phyloP scores from a whole-genome alignment of 2,797 vertebrate species.

The Pelochelys cantorii region DNA sequence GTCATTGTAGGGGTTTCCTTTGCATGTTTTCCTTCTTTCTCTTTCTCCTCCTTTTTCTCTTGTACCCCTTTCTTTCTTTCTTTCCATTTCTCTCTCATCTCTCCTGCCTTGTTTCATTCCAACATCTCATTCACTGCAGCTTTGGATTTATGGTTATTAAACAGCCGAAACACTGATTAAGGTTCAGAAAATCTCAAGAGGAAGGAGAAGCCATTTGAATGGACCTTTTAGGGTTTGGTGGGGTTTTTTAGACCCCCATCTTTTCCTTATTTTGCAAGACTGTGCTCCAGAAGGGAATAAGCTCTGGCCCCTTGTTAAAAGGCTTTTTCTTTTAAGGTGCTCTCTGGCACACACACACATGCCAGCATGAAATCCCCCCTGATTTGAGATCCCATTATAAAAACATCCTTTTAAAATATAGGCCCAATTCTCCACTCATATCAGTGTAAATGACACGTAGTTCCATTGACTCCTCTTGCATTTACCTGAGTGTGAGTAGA shows the following conservation, averaged over 20 bases:
- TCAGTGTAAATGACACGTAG: background rate
- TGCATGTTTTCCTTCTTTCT: background rate
- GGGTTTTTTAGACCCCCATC: background rate
- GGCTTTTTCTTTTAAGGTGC: accelerated
- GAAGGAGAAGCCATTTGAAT: background rate
- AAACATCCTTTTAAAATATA: background rate
- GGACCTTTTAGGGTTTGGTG: background rate
- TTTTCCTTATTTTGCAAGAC: background rate
- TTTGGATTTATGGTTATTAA: background rate
- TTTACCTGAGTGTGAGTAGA: no score
- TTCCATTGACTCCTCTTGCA: background rate
- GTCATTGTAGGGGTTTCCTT: background rate
- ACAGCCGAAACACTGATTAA: background rate
- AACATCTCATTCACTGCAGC: background rate
- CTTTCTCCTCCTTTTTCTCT: background rate
- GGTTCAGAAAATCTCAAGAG: slow-evolving; percentile 16
- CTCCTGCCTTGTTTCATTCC: background rate
- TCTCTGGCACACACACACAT: background rate
- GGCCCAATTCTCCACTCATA: background rate
- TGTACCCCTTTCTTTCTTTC: background rate
- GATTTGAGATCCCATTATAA: background rate
- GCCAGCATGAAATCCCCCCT: background rate
- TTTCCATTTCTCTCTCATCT: background rate
- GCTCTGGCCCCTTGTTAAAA: background rate
- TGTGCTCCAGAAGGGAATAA: background rate